Base-by-base conservation (phyloP, 2,797 vertebrate genomes). In the Dallia pectoralis region DNA sequence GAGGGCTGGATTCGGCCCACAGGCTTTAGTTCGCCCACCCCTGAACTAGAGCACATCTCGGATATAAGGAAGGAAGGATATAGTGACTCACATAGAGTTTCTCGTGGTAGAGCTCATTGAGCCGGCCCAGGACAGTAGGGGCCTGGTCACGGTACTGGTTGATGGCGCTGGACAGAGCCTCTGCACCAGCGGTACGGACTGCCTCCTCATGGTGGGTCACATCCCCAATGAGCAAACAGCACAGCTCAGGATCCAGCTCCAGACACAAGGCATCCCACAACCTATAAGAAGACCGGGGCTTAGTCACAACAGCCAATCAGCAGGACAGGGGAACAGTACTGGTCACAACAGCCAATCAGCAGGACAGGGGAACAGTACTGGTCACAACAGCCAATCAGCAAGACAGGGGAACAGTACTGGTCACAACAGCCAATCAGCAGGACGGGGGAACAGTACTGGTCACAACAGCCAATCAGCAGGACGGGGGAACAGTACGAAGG, bases 61-160 rank as follows among this genome's bases (percentile, higher is more conserved):
- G 29, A 27, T 19, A 18, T 15, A n/a, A 16, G 33, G 15, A 0
- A 65, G 2, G 15, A 15, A 11, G 53, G 53, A 8, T n/a, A 11
- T 19, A 1, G 16, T 49, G 63, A 62, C 97, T 96, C 87, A 99
- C 98, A 4, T 96, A 99, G 75, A 99, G 96, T 75, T 97, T 99
- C 88, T 98, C 89, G 80, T 99, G 96, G 88, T 99, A 99, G 73
- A 99, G 94, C 78, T 97, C 94, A n/a, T 93, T 96, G 33, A 99
- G 95, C 78, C 94, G 95, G 79, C 87, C 87, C 82, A 99, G 94
- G 68, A 98, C 97, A 0, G 91, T 79, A 0, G 94, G 89, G 0
- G 96, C 96, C 85, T 97, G 96, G 36, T 89, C 90, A 71, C 47
- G 93, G 89, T 98, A 99, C 33, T 92, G 89, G n/a, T 94, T 95